phyloP scores from a whole-genome alignment of 2,113 vertebrate species.

The Macrotus californicus region DNA sequence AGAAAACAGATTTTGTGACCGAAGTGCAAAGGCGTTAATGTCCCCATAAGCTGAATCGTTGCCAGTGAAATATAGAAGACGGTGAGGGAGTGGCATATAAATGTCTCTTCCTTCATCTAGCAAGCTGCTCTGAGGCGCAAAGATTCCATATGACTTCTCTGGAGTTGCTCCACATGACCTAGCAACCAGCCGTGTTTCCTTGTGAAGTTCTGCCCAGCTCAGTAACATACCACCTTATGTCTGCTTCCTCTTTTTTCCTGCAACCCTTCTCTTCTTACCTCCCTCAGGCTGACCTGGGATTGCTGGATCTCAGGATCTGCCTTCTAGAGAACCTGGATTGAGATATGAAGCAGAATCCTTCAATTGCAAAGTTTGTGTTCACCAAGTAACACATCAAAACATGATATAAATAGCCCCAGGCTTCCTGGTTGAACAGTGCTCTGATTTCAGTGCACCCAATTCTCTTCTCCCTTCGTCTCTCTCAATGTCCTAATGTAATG shows the following conservation, averaged over 20 bases:
- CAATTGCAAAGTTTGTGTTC: not conserved
- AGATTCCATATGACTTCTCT: not conserved
- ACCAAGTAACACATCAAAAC: not conserved
- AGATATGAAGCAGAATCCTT: not conserved
- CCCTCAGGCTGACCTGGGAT: not conserved
- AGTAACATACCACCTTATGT: fast-evolving
- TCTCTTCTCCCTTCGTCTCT: not conserved
- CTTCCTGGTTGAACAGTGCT: not conserved
- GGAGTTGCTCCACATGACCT: not conserved
- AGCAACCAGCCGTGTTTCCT: not conserved
- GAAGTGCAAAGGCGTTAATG: not conserved
- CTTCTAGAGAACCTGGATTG: not conserved
- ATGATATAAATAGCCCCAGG: not conserved
- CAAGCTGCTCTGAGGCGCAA: not conserved
- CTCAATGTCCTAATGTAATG: not conserved
- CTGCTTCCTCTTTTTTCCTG: not conserved
- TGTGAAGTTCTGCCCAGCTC: not conserved
- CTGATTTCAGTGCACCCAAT: not conserved
- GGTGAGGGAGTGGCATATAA: not conserved
- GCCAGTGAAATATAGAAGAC: not conserved
- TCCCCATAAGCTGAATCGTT: not conserved
- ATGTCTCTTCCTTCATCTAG: not conserved
- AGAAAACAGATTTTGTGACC: not conserved
- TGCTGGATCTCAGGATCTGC: not conserved
- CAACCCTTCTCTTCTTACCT: not conserved